Percentiles rank a stretch among this genome's conserved stretches.
Evolutionary conservation across 64 coral and sea anemone genomes (phyloP).

Genomic region (Porites australiensis): DNA sequence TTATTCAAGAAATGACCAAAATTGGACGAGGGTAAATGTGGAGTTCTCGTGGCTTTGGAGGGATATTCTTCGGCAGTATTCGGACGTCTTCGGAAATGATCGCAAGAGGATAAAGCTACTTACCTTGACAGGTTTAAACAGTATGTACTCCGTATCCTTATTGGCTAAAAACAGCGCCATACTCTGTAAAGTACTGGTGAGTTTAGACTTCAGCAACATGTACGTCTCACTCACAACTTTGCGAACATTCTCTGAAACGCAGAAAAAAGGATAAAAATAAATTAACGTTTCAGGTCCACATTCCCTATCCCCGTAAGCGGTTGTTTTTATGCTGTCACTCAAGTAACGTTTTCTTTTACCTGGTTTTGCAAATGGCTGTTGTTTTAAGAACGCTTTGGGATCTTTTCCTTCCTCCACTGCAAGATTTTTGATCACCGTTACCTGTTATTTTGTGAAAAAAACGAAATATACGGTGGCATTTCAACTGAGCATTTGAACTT

Average conservation of each 20-base stretch:
- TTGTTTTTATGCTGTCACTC: no score
- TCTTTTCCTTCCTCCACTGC: constrained; percentile 96
- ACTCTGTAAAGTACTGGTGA: constrained; percentile 94
- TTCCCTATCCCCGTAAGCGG: neutral
- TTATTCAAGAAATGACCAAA: no score
- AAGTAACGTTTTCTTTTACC: constrained; percentile 56
- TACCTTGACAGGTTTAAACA: constrained; percentile 99
- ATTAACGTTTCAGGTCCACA: neutral
- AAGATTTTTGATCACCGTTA: constrained; percentile 89
- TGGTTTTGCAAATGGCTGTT: constrained; percentile 97
- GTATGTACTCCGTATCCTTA: constrained; percentile 98
- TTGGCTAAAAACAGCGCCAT: constrained; percentile 97
- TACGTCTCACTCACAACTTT: constrained; percentile 98
- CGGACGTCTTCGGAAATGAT: no score
- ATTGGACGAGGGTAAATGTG: no score
- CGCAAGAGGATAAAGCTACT: neutral
- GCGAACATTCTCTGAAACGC: constrained; percentile 92
- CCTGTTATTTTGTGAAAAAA: constrained; percentile 29
- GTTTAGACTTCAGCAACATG: constrained; percentile 99
- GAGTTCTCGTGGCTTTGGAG: no score
- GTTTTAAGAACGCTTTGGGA: constrained; percentile 85
- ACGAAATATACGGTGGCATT: neutral
- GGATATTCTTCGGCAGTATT: no score
- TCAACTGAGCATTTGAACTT: no score
- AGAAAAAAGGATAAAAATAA: neutral